phyloP scores from a whole-genome alignment of 2,113 vertebrate species.

The Eretmochelys imbricata region DNA sequence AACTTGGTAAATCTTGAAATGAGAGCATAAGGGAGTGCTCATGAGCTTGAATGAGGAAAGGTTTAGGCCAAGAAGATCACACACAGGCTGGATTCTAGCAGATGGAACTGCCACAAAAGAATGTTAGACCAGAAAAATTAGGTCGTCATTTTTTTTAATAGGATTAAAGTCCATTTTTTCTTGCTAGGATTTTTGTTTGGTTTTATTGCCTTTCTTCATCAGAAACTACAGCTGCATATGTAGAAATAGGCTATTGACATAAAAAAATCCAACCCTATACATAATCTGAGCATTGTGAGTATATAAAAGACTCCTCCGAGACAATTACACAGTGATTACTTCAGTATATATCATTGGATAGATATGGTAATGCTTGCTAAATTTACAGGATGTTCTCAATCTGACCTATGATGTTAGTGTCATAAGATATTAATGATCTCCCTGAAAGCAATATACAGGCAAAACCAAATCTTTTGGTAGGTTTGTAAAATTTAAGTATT shows the following conservation, averaged over 20 bases:
- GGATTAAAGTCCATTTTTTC: neutral
- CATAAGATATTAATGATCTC: neutral
- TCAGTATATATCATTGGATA: neutral
- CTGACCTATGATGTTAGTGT: neutral
- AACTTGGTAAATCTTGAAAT: neutral
- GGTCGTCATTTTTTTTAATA: neutral
- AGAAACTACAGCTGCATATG: neutral
- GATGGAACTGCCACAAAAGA: neutral
- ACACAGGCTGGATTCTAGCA: neutral
- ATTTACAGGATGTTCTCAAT: neutral
- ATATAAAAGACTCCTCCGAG: neutral
- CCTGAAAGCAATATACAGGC: neutral
- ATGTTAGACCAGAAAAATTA: neutral
- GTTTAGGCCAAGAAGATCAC: neutral
- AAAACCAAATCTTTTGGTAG: neutral
- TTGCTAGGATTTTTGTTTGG: neutral
- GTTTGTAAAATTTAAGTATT: conserved; percentile 16
- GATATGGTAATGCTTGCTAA: neutral
- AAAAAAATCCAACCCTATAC: neutral
- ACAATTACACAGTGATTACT: neutral
- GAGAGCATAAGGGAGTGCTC: neutral
- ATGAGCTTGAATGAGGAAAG: neutral
- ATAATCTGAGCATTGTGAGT: neutral
- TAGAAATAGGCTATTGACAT: neutral
- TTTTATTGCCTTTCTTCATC: neutral